Evolutionary conservation across 2,113 vertebrate species (phyloP).

Genomic region (Hystrix cristata): DNA sequence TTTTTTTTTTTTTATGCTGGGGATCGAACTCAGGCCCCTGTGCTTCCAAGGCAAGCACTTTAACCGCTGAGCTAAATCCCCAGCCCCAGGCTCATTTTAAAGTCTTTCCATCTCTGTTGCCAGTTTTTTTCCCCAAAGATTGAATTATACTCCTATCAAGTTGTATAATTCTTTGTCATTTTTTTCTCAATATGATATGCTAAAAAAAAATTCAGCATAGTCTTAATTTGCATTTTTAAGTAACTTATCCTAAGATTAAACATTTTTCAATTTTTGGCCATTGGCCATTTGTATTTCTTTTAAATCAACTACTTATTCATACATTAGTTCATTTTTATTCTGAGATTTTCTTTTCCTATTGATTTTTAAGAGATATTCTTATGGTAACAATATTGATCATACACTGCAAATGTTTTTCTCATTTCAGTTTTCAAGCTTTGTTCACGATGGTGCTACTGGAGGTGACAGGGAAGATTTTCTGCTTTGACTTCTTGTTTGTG

Average conservation of each 20-base stretch:
- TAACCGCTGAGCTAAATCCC: too few relatives aligned
- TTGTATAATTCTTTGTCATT: constrained; percentile 36
- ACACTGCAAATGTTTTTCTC: background rate
- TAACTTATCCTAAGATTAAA: constrained; percentile 9
- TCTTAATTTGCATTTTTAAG: constrained; percentile 46
- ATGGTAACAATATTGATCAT: background rate
- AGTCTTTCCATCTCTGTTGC: background rate
- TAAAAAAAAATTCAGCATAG: background rate
- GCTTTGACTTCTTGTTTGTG: background rate
- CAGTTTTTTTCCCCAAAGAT: background rate
- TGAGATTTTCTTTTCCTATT: background rate
- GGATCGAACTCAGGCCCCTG: too few relatives aligned
- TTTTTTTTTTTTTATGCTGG: too few relatives aligned
- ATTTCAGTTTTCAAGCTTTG: background rate
- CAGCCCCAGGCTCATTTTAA: background rate
- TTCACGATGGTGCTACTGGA: background rate
- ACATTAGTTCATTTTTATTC: constrained; percentile 23
- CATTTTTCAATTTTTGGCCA: background rate
- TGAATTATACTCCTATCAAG: background rate
- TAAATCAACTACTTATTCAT: constrained; percentile 26
- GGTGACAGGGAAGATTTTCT: background rate
- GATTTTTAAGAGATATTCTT: background rate
- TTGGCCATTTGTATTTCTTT: constrained; percentile 38
- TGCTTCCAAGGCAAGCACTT: too few relatives aligned
- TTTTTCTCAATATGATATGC: background rate